Percentiles rank a stretch among this genome's conserved stretches.
These are phyloP conservation scores for Seriola dumerili DNA, from an alignment of 2,113 vertebrate species.

Conservation along the genomic window DNA sequence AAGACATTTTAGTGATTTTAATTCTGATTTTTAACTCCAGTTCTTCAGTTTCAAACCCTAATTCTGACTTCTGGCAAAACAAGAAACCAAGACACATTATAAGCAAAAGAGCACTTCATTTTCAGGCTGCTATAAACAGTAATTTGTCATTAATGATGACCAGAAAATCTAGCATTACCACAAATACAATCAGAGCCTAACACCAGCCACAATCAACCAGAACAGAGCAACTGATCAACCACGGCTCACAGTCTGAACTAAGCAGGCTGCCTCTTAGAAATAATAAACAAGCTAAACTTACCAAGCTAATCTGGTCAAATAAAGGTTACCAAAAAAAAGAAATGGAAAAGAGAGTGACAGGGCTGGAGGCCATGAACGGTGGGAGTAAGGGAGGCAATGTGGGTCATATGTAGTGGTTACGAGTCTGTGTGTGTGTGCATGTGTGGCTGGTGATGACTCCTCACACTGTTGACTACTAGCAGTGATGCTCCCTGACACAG, in stretches of 20 bases:
- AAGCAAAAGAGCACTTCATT: no score
- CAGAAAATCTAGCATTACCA: background rate
- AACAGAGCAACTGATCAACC: background rate
- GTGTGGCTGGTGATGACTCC: constrained; percentile 10
- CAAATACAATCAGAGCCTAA: background rate
- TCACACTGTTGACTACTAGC: constrained; percentile 17
- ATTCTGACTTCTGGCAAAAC: no score
- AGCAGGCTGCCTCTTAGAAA: background rate
- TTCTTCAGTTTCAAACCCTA: no score
- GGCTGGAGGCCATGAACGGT: background rate
- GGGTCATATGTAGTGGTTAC: background rate
- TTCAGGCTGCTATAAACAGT: no score
- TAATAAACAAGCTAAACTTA: background rate
- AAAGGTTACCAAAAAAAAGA: background rate
- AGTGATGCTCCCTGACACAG: constrained; percentile 34
- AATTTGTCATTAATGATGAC: no score
- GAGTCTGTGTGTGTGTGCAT: background rate
- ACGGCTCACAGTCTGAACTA: background rate
- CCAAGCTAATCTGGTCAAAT: background rate
- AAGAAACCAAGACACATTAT: background rate
- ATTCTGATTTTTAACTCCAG: background rate
- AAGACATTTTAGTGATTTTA: no score
- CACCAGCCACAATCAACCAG: background rate
- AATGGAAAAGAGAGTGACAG: background rate
- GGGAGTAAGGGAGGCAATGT: background rate